Evolutionary conservation across 2,113 vertebrate genomes (phyloP).

Genomic region (Theristicus caerulescens): DNA sequence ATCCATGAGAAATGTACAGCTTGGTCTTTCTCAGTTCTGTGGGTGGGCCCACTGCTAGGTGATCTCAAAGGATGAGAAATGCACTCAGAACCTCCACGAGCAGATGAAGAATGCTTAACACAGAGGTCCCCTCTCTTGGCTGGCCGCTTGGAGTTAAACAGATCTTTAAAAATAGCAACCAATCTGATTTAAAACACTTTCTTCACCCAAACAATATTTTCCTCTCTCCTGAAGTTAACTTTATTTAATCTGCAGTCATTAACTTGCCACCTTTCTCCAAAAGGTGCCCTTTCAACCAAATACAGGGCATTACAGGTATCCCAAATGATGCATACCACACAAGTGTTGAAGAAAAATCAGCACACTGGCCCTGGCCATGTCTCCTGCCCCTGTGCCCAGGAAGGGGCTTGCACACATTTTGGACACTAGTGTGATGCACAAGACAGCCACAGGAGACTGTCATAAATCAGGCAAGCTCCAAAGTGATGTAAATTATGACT

Average conservation of each 20-base stretch:
- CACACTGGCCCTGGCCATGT: background rate
- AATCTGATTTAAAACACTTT: background rate
- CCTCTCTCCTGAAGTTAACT: background rate
- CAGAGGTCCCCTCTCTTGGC: background rate
- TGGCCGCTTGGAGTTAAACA: background rate
- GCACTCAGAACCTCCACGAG: background rate
- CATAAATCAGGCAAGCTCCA: background rate
- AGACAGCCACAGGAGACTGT: background rate
- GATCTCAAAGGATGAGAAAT: background rate
- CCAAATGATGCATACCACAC: background rate
- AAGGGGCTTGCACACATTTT: background rate
- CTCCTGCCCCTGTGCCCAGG: background rate
- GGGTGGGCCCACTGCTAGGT: background rate
- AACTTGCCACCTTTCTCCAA: background rate
- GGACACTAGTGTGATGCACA: background rate
- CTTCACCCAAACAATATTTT: background rate
- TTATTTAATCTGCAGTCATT: background rate
- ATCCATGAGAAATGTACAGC: background rate
- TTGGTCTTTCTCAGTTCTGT: background rate
- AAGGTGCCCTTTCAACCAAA: background rate
- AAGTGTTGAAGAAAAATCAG: background rate
- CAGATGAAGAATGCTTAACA: background rate
- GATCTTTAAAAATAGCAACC: background rate
- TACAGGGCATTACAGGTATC: background rate
- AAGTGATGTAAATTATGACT: background rate